Evolutionary conservation across 2,113 vertebrate species (phyloP), one percentile per base, ranked within the genome.

Genomic region (Antechinus flavipes): DNA sequence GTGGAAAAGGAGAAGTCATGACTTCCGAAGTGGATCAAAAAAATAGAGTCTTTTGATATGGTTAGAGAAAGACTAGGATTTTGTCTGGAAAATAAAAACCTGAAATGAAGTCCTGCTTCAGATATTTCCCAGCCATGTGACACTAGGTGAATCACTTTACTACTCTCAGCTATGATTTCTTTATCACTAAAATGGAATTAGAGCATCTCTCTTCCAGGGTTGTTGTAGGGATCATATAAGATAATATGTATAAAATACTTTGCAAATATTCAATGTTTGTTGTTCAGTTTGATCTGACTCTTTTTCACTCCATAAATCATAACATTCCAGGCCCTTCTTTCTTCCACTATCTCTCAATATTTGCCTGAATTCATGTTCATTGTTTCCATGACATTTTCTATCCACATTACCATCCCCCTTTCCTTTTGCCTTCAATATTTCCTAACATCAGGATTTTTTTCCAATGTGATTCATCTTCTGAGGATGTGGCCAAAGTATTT

Each of bases 51-150:
- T 53, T 30, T 3, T 46, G 7, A 16, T 56, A 95, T 58, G 94
- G 0, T 56, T 96, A 54, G 95, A 96, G 94, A 93, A 90, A 10
- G 7, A 76, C 11, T 52, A 25, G 93, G 95, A 96, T 35, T 84
- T n/a, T 2, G 1, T 8, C 6, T 42, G 68, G n/a, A 84, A 7
- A 1, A 84, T n/a, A 26, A 23, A 42, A n/a, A 42, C 68, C 7
- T 42, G 19, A 84, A n/a, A 42, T 8, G 16, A 84, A 42, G 8
- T 84, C 68, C 7, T 84, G 16, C n/a, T 6, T 42, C n/a, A 42
- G n/a, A 84, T 19, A 84, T 6, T 84, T 84, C 35, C 16, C 23
- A 42, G 6, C n/a, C 2, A 7, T 42, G 68, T 84, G 68, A 84
- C 2, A 84, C 19, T 8, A 22, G 68, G n/a, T n/a, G 42, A 42